Base-by-base conservation (phyloP, 2,888 invertebrate genomes). In the Orthonychiurus folsomi region DNA sequence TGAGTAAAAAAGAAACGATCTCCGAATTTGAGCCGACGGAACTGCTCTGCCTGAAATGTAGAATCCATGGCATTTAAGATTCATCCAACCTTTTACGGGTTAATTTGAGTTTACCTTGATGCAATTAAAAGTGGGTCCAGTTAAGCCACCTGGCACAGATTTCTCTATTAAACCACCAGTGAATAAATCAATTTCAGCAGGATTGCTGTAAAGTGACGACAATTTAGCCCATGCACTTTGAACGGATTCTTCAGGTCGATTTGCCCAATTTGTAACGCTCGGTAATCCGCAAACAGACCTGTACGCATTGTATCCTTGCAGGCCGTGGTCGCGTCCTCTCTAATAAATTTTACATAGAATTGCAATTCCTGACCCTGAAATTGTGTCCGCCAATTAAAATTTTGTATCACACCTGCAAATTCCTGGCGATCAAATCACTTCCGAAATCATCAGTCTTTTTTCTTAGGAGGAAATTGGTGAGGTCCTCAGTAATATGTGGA, bases 111-210 rank as follows among this genome's bases (percentile, higher is more conserved):
- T 24, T 64, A 69, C 69, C 63, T 94, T 76, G 3, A 95, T 80
- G 73, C 94, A 95, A 24, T 87, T 87, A 56, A 94, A 85, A 0
- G 93, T 93, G 0, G 89, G 86, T 1, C 95, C 94, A 3, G 94
- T 85, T 0, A 90, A 82, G 0, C 89, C 87, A 2, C 92, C 93
- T 15, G 85, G 83, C 0, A 83, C 81, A 0, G 91, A 86, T 59
- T 83, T 83, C 77, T 95, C 94, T 67, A 92, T 80, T 5, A 92
- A 79, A 2, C 88, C 91, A 37, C 89, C 94, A 2, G 88, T 83
- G 73, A 93, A 82, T 15, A 94, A 80, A 75, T 95, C 94, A 25
- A 94, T 82, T 73, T 94, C 91, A 15, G 20, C 2, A 0, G 73
- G 73, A 2, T 57, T 60, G 9, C 53, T 37, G 60, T 73, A 73